Conservation (phyloP, 2,888 invertebrate species). For the Spodoptera picta region DNA sequence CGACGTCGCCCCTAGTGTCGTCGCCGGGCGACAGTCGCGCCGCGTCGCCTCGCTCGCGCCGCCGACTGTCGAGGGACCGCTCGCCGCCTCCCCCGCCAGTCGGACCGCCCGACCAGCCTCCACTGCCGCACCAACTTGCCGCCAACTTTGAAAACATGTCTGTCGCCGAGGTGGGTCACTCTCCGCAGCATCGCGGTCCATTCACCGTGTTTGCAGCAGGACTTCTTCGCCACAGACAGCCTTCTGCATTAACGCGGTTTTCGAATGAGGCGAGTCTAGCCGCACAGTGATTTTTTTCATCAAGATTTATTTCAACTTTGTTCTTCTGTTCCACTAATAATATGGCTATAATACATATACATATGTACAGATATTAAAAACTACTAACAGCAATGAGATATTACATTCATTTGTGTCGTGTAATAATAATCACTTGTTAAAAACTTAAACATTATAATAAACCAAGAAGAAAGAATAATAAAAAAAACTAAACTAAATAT, state of each 20-base stretch:
- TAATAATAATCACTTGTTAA: too few relatives aligned
- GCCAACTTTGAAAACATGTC: slow-evolving; percentile 82
- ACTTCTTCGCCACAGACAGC: slow-evolving; percentile 50
- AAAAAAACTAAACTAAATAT: too few relatives aligned
- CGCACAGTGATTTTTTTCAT: slow-evolving; percentile 32
- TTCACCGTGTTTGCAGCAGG: slow-evolving; percentile 51
- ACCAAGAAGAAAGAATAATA: too few relatives aligned
- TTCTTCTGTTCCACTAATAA: too few relatives aligned
- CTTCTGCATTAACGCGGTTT: slow-evolving; percentile 51
- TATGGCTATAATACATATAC: too few relatives aligned
- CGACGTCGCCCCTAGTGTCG: slow-evolving; percentile 92
- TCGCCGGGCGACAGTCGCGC: slow-evolving; percentile 94
- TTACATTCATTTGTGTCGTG: too few relatives aligned
- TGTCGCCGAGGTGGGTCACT: slow-evolving; percentile 74
- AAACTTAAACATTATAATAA: too few relatives aligned
- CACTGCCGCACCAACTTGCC: slow-evolving; percentile 76
- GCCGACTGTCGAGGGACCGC: slow-evolving; percentile 84
- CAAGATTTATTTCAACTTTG: slow-evolving; percentile 32
- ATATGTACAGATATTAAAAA: too few relatives aligned
- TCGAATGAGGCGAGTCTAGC: slow-evolving; percentile 51
- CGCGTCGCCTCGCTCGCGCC: slow-evolving; percentile 90
- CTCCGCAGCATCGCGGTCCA: slow-evolving; percentile 44
- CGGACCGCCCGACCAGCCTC: slow-evolving; percentile 67
- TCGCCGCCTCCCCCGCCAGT: slow-evolving; percentile 76
- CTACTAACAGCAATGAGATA: too few relatives aligned